Evolutionary conservation across 2,888 invertebrate species (phyloP).

Genomic region (Torymus aiolomorphi): DNA sequence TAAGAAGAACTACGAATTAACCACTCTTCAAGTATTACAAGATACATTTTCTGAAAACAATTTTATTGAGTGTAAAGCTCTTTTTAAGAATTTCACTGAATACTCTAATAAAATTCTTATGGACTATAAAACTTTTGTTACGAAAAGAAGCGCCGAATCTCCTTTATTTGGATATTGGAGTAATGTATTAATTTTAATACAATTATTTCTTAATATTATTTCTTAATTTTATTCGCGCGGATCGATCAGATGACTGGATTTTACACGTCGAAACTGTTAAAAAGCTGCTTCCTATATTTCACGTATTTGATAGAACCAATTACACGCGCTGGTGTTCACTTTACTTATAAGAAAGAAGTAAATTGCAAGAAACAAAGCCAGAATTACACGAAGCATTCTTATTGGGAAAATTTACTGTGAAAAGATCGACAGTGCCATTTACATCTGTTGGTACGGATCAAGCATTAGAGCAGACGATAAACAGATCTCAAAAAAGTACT

Average conservation of each 20-base stretch:
- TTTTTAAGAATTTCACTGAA: neutral
- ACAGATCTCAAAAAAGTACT: slow-evolving; percentile 33
- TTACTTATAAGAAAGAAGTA: slow-evolving; percentile 4
- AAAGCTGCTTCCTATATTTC: slow-evolving; percentile 14
- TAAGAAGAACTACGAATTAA: neutral
- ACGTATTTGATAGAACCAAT: slow-evolving; percentile 14
- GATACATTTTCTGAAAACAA: neutral
- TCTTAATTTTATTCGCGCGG: slow-evolving; percentile 32
- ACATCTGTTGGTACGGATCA: slow-evolving; percentile 37
- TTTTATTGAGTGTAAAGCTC: neutral
- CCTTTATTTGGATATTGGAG: neutral
- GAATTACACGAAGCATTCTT: slow-evolving; percentile 3
- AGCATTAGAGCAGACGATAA: slow-evolving; percentile 47
- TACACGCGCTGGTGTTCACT: slow-evolving; percentile 13
- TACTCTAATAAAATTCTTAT: neutral
- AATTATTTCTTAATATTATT: slow-evolving; percentile 23
- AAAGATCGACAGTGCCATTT: slow-evolving; percentile 31
- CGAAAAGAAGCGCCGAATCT: neutral
- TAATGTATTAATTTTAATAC: slow-evolving; percentile 18
- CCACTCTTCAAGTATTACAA: neutral
- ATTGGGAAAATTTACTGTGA: neutral
- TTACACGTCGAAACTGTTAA: slow-evolving; percentile 18
- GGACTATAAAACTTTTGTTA: neutral
- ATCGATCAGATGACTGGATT: slow-evolving; percentile 31
- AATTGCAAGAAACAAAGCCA: slow-evolving; percentile 16